phyloP scores from a whole-genome alignment of 2,888 invertebrate genomes.

The Diloba caeruleocephala region DNA sequence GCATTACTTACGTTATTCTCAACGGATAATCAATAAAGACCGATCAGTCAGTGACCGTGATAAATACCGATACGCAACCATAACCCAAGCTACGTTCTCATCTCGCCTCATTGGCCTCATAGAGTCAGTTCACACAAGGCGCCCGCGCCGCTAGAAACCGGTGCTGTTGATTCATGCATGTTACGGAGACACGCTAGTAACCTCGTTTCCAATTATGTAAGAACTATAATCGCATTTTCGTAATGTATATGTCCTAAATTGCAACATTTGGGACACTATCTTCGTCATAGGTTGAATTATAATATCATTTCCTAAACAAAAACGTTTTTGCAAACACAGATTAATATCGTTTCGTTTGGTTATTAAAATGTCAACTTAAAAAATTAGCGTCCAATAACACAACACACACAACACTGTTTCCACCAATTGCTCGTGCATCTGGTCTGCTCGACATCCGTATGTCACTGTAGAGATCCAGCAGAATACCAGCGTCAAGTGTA shows the following conservation, averaged over 20 bases:
- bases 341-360: slow-evolving; percentile 12
- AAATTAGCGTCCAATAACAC: slow-evolving; percentile 16
- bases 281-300: slow-evolving; percentile 19
- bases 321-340: slow-evolving; percentile 3
- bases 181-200: slow-evolving; percentile 45
- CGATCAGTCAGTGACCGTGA: slow-evolving; percentile 2
- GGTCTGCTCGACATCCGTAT: no score
- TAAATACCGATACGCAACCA: slow-evolving; percentile 9
- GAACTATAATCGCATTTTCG: slow-evolving; percentile 54
- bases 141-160: slow-evolving; percentile 14
- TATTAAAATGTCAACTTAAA: slow-evolving; percentile 7
- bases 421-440: no score
- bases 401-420: no score
- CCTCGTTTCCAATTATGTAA: slow-evolving; percentile 56
- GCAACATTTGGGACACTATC: slow-evolving; percentile 53
- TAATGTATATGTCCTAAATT: slow-evolving; percentile 53
- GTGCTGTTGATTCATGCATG: slow-evolving; percentile 41
- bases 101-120: slow-evolving; percentile 4
- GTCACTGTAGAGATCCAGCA: no score
- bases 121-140: slow-evolving; percentile 5
- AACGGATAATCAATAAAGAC: slow-evolving; percentile 4
- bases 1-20: no score
- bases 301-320: slow-evolving; percentile 10
- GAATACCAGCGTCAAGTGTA: no score
- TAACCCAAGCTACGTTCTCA: slow-evolving; percentile 3